A percentile compares a stretch with the other conserved stretches of the same genome.
Evolutionary conservation across 2,797 vertebrate genomes (phyloP).

Genomic region (Chrosomus eos): DNA sequence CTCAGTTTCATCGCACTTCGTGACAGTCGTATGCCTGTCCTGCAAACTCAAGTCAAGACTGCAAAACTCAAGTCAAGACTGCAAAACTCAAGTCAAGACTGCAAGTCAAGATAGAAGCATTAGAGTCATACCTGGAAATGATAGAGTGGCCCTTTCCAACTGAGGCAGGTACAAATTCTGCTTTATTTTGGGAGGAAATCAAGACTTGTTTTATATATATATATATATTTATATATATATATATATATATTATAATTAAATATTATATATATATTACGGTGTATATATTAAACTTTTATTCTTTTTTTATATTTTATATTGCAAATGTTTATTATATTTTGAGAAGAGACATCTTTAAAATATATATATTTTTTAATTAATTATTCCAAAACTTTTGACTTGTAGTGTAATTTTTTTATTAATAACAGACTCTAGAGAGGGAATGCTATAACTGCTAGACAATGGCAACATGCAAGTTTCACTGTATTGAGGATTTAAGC

Average conservation of each 20-base stretch:
- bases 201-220: too few species aligned
- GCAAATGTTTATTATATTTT: too few species aligned
- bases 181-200: not conserved
- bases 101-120: not conserved
- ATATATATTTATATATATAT: too few species aligned
- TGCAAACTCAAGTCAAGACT: not conserved
- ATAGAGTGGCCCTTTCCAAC: not conserved
- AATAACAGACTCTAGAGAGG: not conserved
- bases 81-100: not conserved
- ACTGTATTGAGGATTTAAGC: not conserved
- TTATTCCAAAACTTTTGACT: not conserved
- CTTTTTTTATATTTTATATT: too few species aligned
- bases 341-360: too few species aligned
- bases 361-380: too few species aligned
- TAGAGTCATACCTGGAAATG: not conserved
- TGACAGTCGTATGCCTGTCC: slow-evolving; percentile 26
- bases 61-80: not conserved
- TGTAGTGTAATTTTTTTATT: not conserved
- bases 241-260: too few species aligned
- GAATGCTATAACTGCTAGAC: not conserved
- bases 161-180: not conserved
- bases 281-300: too few species aligned
- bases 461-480: not conserved
- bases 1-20: too few species aligned
- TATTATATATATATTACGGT: too few species aligned